These are phyloP conservation scores for Ellobius talpinus DNA, from an alignment of 2,113 vertebrate species.

Conservation along the genomic window DNA sequence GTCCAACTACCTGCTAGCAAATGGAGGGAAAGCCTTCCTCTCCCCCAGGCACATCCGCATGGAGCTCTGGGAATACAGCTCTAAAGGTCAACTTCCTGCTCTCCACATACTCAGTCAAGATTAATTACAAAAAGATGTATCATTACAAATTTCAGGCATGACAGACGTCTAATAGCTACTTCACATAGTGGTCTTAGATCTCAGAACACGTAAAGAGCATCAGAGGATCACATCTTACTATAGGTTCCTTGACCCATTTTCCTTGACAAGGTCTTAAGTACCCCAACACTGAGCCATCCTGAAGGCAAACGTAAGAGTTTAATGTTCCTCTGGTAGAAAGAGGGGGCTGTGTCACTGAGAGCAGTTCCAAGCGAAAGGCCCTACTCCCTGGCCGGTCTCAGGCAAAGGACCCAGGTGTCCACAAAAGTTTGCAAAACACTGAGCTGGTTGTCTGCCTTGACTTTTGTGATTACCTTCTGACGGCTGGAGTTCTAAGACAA, in stretches of 20 bases:
- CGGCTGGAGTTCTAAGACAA: not conserved
- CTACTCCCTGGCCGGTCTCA: not conserved
- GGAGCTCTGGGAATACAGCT: not conserved
- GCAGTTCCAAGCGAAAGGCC: not conserved
- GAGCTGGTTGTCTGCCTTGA: no score
- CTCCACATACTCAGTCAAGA: not conserved
- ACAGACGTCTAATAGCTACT: not conserved
- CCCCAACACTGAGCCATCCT: not conserved
- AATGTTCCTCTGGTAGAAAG: not conserved
- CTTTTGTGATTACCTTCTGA: not conserved
- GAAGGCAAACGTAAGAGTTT: not conserved
- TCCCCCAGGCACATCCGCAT: not conserved
- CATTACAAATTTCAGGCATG: not conserved
- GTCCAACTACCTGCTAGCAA: not conserved
- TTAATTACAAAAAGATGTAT: not conserved
- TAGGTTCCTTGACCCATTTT: not conserved
- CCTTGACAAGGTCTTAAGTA: not conserved
- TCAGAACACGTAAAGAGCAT: not conserved
- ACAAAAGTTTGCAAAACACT: not conserved
- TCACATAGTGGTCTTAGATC: not conserved
- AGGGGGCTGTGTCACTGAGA: not conserved
- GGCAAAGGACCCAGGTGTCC: not conserved
- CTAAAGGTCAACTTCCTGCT: not conserved
- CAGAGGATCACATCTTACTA: not conserved
- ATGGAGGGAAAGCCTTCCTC: not conserved